Percentiles rank a stretch among this genome's conserved stretches.
Conservation (phyloP, 2,113 vertebrate species). For the Pluvianellus socialis region DNA sequence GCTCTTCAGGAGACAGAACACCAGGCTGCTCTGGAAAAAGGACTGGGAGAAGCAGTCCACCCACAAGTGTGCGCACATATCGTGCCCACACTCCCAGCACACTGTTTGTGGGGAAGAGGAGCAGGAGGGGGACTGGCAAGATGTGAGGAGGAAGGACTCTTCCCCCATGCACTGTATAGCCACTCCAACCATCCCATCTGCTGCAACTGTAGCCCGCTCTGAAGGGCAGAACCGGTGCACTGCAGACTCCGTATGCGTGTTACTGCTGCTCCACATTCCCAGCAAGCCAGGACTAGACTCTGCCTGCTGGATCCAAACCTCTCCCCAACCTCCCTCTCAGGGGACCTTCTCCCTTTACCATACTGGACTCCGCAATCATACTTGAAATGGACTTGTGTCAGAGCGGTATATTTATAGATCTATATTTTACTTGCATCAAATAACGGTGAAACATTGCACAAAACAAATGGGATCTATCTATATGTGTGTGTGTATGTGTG, state of each 20-base stretch:
- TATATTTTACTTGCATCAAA: slow-evolving; percentile 74
- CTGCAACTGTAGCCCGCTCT: neutral
- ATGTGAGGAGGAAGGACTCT: slow-evolving; percentile 29
- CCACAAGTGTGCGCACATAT: neutral
- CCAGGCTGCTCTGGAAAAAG: neutral
- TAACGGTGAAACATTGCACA: slow-evolving; percentile 66
- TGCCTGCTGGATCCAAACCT: slow-evolving; percentile 55
- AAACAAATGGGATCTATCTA: slow-evolving; percentile 37
- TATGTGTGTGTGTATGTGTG: neutral
- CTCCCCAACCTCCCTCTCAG: slow-evolving; percentile 49
- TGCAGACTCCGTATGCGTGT: neutral
- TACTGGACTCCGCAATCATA: slow-evolving; percentile 61
- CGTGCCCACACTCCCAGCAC: neutral
- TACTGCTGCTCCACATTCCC: slow-evolving; percentile 52
- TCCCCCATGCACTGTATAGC: slow-evolving; percentile 4
- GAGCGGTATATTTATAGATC: slow-evolving; percentile 65
- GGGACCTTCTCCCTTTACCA: slow-evolving; percentile 55
- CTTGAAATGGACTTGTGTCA: slow-evolving; percentile 72
- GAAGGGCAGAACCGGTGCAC: slow-evolving; percentile 48
- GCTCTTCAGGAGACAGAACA: slow-evolving; percentile 7
- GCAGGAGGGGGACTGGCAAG: neutral
- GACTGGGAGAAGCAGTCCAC: neutral
- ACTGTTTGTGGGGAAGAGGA: neutral
- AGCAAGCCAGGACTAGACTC: slow-evolving; percentile 22
- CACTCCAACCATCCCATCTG: slow-evolving; percentile 1